Conservation (phyloP, 2,797 vertebrate species). For the Ceryle rudis region DNA sequence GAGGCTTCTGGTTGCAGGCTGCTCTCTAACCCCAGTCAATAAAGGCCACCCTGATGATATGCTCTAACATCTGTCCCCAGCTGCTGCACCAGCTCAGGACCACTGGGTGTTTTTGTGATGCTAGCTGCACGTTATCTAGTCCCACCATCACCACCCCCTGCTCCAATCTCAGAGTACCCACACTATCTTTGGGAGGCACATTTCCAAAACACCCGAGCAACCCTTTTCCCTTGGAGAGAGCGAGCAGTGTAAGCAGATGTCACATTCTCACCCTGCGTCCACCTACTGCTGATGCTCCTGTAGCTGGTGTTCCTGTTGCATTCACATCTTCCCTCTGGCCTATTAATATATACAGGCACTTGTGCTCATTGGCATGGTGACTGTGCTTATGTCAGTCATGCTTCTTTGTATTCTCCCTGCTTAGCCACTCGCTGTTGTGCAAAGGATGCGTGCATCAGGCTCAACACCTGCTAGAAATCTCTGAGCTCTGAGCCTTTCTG, state of each 20-base stretch:
- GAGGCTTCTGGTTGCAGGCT: background rate
- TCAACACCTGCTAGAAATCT: constrained; percentile 57
- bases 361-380: constrained; percentile 73
- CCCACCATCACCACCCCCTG: background rate
- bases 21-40: background rate
- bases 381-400: constrained; percentile 71
- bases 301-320: background rate
- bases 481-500: constrained; percentile 6
- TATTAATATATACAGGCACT: constrained; percentile 66
- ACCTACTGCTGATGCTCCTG: background rate
- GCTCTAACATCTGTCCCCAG: background rate
- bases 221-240: background rate
- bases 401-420: constrained; percentile 71
- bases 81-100: background rate
- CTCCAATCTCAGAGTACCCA: background rate
- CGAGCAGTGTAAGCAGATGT: rapidly evolving
- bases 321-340: constrained; percentile 36
- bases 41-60: background rate
- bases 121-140: background rate
- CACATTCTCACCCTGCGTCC: background rate
- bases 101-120: rapidly evolving
- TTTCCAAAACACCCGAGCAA: background rate
- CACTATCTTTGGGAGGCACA: background rate
- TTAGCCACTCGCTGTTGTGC: constrained; percentile 56
- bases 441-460: constrained; percentile 54